These are phyloP conservation scores for Tragelaphus scriptus DNA, from an alignment of 2,113 vertebrate species.

Conservation along the genomic window DNA sequence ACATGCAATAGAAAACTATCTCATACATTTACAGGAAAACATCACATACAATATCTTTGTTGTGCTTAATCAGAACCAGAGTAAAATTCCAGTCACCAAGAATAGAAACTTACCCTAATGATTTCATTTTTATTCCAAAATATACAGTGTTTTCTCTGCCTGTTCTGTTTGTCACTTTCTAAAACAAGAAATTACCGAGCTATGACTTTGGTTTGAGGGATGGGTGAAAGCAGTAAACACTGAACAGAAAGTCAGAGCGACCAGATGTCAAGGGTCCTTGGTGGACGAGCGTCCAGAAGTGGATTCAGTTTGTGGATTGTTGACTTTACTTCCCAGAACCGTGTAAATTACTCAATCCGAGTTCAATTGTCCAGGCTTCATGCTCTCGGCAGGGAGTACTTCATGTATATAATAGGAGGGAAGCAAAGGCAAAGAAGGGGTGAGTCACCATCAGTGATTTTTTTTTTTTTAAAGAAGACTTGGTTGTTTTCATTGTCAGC, in stretches of 20 bases:
- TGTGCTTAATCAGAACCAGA: constrained; percentile 67
- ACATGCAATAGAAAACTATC: constrained; percentile 55
- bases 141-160: constrained; percentile 49
- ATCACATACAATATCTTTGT: constrained; percentile 66
- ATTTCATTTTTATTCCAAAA: constrained; percentile 68
- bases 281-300: background rate
- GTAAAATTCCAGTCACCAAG: constrained; percentile 65
- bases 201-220: constrained; percentile 47
- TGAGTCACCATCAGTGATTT: background rate
- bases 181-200: constrained; percentile 68
- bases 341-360: background rate
- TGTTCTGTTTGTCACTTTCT: constrained; percentile 70
- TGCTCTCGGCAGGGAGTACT: background rate
- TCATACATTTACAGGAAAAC: constrained; percentile 56
- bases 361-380: background rate
- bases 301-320: background rate
- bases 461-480: background rate
- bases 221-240: constrained; percentile 47
- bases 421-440: background rate
- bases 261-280: background rate
- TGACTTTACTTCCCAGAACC: background rate
- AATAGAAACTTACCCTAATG: constrained; percentile 71
- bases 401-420: background rate
- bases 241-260: constrained; percentile 37
- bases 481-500: background rate